Conservation (phyloP, 2,113 vertebrate species). For the Lethenteron camtschaticum region DNA sequence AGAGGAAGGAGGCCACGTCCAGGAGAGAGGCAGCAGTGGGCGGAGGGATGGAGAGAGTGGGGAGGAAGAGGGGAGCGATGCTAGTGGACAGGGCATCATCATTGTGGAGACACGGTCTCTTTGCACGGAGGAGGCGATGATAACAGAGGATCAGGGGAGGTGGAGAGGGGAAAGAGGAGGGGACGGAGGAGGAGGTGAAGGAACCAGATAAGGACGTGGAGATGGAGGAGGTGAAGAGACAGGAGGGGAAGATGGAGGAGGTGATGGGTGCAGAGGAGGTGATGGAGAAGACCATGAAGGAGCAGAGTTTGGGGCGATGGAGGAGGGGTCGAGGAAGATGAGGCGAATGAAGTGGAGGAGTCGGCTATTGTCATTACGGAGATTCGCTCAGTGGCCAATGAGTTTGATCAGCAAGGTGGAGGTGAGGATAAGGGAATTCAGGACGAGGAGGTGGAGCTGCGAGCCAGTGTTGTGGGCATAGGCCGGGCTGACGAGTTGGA, state of each 20-base stretch:
- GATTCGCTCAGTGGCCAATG: too few relatives aligned
- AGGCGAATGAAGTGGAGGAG: neutral
- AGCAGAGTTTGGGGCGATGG: neutral
- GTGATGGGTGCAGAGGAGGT: neutral
- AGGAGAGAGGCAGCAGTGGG: too few relatives aligned
- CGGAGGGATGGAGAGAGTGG: too few relatives aligned
- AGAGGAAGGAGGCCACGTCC: too few relatives aligned
- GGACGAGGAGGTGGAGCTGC: too few relatives aligned
- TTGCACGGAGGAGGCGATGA: neutral
- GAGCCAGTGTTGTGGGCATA: too few relatives aligned
- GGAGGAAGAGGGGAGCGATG: too few relatives aligned
- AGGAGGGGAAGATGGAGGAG: neutral
- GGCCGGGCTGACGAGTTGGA: too few relatives aligned
- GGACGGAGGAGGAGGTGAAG: neutral
- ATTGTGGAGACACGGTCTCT: neutral
- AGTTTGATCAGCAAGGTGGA: too few relatives aligned
- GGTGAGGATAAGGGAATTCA: too few relatives aligned
- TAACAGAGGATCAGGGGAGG: neutral
- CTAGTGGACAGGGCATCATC: neutral
- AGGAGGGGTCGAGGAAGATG: neutral
- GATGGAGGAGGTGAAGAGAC: neutral
- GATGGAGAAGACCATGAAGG: neutral
- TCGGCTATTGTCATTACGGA: too few relatives aligned
- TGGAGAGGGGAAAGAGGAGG: slow-evolving; percentile 1
- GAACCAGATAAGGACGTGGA: neutral